These are phyloP conservation scores for Numenius phaeopus DNA, from an alignment of 2,797 vertebrate species.

Conservation along the genomic window DNA sequence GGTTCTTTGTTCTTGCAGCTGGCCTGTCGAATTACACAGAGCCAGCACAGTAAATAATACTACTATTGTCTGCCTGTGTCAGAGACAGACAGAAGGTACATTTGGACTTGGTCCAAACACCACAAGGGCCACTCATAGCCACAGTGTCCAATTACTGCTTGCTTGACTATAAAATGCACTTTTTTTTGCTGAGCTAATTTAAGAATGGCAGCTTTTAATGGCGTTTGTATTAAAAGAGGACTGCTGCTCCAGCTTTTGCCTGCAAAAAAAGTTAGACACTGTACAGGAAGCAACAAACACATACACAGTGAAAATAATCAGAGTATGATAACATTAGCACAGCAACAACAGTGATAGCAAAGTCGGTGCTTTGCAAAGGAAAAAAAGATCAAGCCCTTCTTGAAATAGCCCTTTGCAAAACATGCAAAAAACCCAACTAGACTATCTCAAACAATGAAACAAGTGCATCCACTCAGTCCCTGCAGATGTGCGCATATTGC, in stretches of 20 bases:
- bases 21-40: conserved; percentile 82
- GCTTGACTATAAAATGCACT: conserved; percentile 81
- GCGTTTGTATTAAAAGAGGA: conserved; percentile 66
- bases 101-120: conserved; percentile 84
- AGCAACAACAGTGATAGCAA: conserved; percentile 9
- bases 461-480: neutral
- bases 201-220: conserved; percentile 81
- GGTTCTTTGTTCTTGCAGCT: conserved; percentile 85
- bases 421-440: neutral
- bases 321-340: conserved; percentile 40
- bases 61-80: conserved; percentile 84
- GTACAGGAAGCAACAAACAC: conserved; percentile 54
- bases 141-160: conserved; percentile 86
- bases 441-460: neutral
- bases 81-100: conserved; percentile 88
- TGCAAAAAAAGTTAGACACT: conserved; percentile 61
- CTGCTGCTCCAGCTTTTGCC: conserved; percentile 40
- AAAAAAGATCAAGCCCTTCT: conserved; percentile 7
- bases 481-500: neutral
- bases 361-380: neutral
- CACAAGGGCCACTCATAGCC: conserved; percentile 84
- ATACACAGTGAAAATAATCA: conserved; percentile 18
- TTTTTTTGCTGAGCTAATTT: conserved; percentile 79
- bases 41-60: conserved; percentile 85
- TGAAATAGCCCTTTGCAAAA: neutral